Conservation (phyloP, 2,888 invertebrate genomes). For the Blastobasis lacticolella region DNA sequence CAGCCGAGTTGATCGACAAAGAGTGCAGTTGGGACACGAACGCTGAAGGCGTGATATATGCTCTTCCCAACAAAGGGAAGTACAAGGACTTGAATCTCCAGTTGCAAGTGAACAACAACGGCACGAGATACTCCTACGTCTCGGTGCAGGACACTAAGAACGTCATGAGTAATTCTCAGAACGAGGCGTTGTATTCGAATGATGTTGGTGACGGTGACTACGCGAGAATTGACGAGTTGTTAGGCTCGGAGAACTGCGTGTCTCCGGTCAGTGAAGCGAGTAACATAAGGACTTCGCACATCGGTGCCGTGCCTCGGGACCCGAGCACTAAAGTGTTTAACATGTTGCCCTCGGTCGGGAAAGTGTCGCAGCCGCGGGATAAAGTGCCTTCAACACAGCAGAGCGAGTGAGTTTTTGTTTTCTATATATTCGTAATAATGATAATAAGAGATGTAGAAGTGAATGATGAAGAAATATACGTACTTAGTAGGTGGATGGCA, state of each 20-base stretch:
- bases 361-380: conserved; percentile 51
- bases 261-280: conserved; percentile 55
- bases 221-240: conserved; percentile 59
- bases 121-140: conserved; percentile 63
- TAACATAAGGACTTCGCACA: conserved; percentile 60
- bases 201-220: conserved; percentile 62
- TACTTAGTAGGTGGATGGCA: too few species aligned
- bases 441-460: too few species aligned
- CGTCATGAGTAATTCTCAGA: conserved; percentile 65
- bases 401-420: conserved; percentile 39
- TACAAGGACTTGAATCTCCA: conserved; percentile 66
- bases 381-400: conserved; percentile 55
- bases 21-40: conserved; percentile 75
- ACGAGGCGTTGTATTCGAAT: conserved; percentile 59
- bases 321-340: conserved; percentile 44
- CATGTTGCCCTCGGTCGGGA: conserved; percentile 60
- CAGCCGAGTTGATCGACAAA: conserved; percentile 66
- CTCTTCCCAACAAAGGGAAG: conserved; percentile 66
- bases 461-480: too few species aligned
- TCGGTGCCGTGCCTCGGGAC: conserved; percentile 40
- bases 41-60: conserved; percentile 68
- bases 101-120: conserved; percentile 65
- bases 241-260: conserved; percentile 60
- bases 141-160: conserved; percentile 63
- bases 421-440: too few species aligned